Evolutionary conservation across 2,797 vertebrate species (phyloP).

Genomic region (Danio kyathit): DNA sequence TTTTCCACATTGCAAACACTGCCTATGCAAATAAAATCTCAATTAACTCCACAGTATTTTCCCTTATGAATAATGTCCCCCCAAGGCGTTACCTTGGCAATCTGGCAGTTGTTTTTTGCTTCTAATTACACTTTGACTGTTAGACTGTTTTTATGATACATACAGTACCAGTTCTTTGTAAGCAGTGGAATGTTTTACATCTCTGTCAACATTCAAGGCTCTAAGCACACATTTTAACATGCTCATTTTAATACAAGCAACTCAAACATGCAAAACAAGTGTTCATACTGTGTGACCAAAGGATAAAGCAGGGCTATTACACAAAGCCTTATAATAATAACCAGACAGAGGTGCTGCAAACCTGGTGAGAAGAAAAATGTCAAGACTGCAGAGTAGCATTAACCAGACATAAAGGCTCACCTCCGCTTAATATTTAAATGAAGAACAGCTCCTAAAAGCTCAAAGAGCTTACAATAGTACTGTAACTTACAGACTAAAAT

Average conservation of each 20-base stretch:
- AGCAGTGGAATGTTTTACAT: background rate
- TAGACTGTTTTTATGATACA: background rate
- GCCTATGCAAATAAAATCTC: slow-evolving; percentile 39
- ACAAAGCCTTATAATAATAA: slow-evolving; percentile 34
- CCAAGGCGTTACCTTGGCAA: slow-evolving; percentile 32
- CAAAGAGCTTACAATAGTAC: slow-evolving; percentile 39
- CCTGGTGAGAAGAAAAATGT: slow-evolving; percentile 31
- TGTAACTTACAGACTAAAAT: slow-evolving; percentile 41
- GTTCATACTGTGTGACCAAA: slow-evolving; percentile 38
- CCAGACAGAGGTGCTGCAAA: slow-evolving; percentile 38
- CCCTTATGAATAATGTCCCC: slow-evolving; percentile 33
- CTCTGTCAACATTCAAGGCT: slow-evolving; percentile 2
- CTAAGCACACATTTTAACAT: background rate
- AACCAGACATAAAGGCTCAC: slow-evolving; percentile 50
- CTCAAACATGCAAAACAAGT: slow-evolving; percentile 29
- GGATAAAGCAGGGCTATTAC: slow-evolving; percentile 26
- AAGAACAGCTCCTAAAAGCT: slow-evolving; percentile 47
- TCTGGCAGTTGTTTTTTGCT: slow-evolving; percentile 1
- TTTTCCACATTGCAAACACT: slow-evolving; percentile 11
- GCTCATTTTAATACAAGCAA: slow-evolving; percentile 9
- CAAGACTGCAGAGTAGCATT: slow-evolving; percentile 50
- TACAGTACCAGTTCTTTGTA: background rate
- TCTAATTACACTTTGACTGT: slow-evolving; percentile 25
- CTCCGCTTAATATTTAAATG: slow-evolving; percentile 49
- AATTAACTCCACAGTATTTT: slow-evolving; percentile 43